Percentiles rank a stretch among this genome's conserved stretches.
These are phyloP conservation scores for Triplophysa tibetana DNA, from an alignment of 2,113 vertebrate genomes.

Conservation along the genomic window DNA sequence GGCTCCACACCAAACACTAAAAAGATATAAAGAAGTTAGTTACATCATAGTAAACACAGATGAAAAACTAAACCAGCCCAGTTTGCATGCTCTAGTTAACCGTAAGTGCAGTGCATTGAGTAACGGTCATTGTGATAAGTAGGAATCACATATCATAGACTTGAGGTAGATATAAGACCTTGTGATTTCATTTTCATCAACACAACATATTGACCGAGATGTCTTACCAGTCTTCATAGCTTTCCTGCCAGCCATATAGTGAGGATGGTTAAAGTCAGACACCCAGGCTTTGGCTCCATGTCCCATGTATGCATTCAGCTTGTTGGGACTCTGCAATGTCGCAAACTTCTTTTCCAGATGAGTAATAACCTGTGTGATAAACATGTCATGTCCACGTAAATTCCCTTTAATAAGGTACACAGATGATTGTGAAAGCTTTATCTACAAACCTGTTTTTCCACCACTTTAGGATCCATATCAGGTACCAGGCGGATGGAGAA, in stretches of 20 bases:
- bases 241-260: slow-evolving; percentile 91
- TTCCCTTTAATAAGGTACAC: not conserved
- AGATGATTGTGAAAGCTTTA: not conserved
- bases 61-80: too few species aligned
- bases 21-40: not conserved
- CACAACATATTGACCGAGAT: not conserved
- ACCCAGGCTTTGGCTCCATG: slow-evolving; percentile 96
- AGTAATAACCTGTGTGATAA: slow-evolving; percentile 75
- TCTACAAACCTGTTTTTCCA: slow-evolving; percentile 77
- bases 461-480: slow-evolving; percentile 87
- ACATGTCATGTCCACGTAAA: not conserved
- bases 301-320: slow-evolving; percentile 81
- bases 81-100: too few species aligned
- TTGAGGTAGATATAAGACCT: too few species aligned
- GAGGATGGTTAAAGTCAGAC: slow-evolving; percentile 93
- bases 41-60: too few species aligned
- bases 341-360: slow-evolving; percentile 84
- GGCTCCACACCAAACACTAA: slow-evolving; percentile 94
- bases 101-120: too few species aligned
- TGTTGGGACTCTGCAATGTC: slow-evolving; percentile 86
- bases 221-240: slow-evolving; percentile 88
- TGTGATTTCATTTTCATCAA: too few species aligned
- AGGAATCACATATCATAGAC: too few species aligned
- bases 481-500: slow-evolving; percentile 96
- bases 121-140: too few species aligned